phyloP scores from a whole-genome alignment of 2,113 vertebrate species.

The Stigmatopora nigra region DNA sequence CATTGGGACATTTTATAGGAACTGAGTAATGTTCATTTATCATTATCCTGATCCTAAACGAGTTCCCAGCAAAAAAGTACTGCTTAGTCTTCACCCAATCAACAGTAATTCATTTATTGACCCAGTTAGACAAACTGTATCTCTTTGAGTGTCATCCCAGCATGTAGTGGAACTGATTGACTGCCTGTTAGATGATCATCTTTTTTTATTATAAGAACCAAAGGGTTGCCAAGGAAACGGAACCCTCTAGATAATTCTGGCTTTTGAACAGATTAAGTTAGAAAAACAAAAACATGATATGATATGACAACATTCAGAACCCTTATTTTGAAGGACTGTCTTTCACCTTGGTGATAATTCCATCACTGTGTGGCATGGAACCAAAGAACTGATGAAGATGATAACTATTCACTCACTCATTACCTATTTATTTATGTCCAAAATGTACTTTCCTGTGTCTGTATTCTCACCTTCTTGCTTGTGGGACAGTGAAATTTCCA shows the following conservation, averaged over 20 bases:
- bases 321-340: not conserved
- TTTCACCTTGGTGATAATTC: not conserved
- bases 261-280: constrained; percentile 18
- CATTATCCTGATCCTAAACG: constrained; percentile 10
- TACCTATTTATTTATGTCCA: too few species aligned
- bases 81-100: constrained; percentile 12
- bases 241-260: constrained; percentile 14
- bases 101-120: constrained; percentile 38
- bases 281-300: constrained; percentile 6
- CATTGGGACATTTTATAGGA: constrained; percentile 4
- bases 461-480: too few species aligned
- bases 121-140: constrained; percentile 23
- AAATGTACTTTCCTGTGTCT: too few species aligned
- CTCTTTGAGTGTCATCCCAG: constrained; percentile 7
- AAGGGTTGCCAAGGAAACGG: constrained; percentile 37
- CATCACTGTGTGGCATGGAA: not conserved
- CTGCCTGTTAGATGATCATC: constrained; percentile 22
- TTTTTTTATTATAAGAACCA: constrained; percentile 13
- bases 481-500: too few species aligned
- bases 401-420: too few species aligned
- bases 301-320: constrained; percentile 5
- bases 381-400: too few species aligned
- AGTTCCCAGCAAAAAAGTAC: constrained; percentile 6
- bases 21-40: constrained; percentile 20
- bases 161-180: constrained; percentile 11